Percentiles rank a stretch among this genome's conserved stretches.
phyloP scores from a whole-genome alignment of 2,888 invertebrate genomes.

The Nomada ferruginata region DNA sequence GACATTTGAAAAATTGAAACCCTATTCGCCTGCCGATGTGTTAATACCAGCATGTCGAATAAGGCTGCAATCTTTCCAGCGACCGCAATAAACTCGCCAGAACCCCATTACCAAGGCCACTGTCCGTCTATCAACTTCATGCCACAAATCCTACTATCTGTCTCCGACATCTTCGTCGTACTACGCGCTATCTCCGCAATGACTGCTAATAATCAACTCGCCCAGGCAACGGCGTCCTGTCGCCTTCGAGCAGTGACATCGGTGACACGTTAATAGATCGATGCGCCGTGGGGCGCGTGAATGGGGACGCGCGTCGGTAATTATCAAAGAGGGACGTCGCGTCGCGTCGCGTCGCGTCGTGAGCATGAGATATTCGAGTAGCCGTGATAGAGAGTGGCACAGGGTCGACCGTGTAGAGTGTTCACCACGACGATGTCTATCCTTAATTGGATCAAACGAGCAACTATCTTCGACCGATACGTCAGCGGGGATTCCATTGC shows the following conservation, averaged over 20 bases:
- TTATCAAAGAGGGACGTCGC: slow-evolving; percentile 66
- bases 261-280: slow-evolving; percentile 67
- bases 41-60: too few species aligned
- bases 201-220: slow-evolving; percentile 46
- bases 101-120: slow-evolving; percentile 1
- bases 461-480: slow-evolving; percentile 66
- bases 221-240: slow-evolving; percentile 39
- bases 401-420: background rate
- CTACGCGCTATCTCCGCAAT: slow-evolving; percentile 21
- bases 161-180: slow-evolving; percentile 17
- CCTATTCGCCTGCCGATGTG: too few species aligned
- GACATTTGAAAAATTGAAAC: too few species aligned
- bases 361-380: slow-evolving; percentile 41
- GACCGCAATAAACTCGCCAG: background rate
- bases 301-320: slow-evolving; percentile 59
- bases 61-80: too few species aligned
- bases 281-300: slow-evolving; percentile 54
- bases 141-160: slow-evolving; percentile 16
- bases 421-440: slow-evolving; percentile 39
- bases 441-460: slow-evolving; percentile 53
- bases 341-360: slow-evolving; percentile 19
- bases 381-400: slow-evolving; percentile 2
- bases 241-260: slow-evolving; percentile 40
- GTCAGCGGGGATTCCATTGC: slow-evolving; percentile 66
- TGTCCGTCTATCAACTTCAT: background rate